Evolutionary conservation across 92 coral and sea anemone species (phyloP), one percentile per base, ranked within the genome.

Genomic region (Heliopora coerulea): DNA sequence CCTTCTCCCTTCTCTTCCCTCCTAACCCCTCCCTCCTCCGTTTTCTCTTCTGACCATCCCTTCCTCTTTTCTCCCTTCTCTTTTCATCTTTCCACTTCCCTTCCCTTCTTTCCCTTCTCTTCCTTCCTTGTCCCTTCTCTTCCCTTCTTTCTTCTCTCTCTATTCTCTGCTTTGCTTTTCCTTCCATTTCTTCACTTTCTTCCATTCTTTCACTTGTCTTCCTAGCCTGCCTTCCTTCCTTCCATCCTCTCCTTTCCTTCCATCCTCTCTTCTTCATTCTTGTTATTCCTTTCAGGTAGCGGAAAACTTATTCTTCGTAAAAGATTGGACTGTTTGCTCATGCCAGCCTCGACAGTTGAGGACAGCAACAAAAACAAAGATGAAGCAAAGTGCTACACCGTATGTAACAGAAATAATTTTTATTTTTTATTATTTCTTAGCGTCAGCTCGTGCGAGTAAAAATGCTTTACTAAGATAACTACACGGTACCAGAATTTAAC

Each of bases 241-340:
- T 37, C 42, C 42, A 4, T 37, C 42, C 42, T 37, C 42, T 37
- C 11, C 42, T 37, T 37, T 37, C 42, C 42, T 37, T 37, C 42
- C 42, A 4, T 37, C 42, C 42, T 37, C 11, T 37, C 42, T 11
- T n/a, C 42, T 37, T 12, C 42, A 37, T 46, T 17, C 17, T 15
- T 30, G 9, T 46, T 46, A 10, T 46, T 46, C 15, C 52, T 15
- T 46, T 46, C n/a, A 46, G 76, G 76, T 4, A 69, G 46, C 50
- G 76, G 76, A 18, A 69, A 69, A 69, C 61, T 69, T 17, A 69
- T 69, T 49, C 46, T 69, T 46, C 62, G 76, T 13, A 69, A 49
- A n/a, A 69, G 76, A 69, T 52, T 69, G 28, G 62, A 69, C 13
- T 69, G 76, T 49, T 17, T 33, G 56, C 25, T 69, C 15, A 69